A percentile compares a stretch with the other conserved stretches of the same genome.
phyloP scores from a whole-genome alignment of 1,140 invertebrate species.

The Colletes latitarsis region DNA sequence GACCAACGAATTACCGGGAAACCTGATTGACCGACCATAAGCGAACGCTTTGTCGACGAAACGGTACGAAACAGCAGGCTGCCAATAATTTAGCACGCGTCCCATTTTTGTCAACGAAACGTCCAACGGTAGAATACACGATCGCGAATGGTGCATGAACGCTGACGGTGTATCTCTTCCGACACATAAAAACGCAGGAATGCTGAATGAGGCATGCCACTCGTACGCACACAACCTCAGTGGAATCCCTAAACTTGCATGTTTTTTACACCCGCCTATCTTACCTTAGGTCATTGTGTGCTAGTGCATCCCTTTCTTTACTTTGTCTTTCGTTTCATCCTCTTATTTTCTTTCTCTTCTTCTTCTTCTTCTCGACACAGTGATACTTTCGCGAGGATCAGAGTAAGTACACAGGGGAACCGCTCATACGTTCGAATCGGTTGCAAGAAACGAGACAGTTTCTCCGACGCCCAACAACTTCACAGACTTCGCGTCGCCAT shows the following conservation, averaged over 20 bases:
- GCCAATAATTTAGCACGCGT: not conserved
- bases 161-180: not conserved
- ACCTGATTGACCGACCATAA: not conserved
- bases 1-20: not conserved
- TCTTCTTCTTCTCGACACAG: constrained; percentile 5
- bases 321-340: not conserved
- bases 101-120: not conserved
- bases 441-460: not conserved
- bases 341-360: not conserved
- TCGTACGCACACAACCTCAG: not conserved
- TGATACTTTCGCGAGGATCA: constrained; percentile 9
- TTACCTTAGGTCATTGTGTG: not conserved
- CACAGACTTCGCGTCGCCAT: constrained; percentile 12
- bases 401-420: constrained; percentile 18
- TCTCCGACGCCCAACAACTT: not conserved
- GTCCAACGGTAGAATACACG: not conserved
- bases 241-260: constrained; percentile 18
- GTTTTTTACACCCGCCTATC: constrained; percentile 1
- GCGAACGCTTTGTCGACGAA: constrained; percentile 3
- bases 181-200: constrained; percentile 30
- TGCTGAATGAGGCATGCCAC: constrained; percentile 64
- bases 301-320: constrained; percentile 18
- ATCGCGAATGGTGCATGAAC: constrained; percentile 35
- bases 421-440: not conserved
- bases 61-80: not conserved